Evolutionary conservation across 2,797 vertebrate genomes (phyloP).

Genomic region (Remorina albescens): DNA sequence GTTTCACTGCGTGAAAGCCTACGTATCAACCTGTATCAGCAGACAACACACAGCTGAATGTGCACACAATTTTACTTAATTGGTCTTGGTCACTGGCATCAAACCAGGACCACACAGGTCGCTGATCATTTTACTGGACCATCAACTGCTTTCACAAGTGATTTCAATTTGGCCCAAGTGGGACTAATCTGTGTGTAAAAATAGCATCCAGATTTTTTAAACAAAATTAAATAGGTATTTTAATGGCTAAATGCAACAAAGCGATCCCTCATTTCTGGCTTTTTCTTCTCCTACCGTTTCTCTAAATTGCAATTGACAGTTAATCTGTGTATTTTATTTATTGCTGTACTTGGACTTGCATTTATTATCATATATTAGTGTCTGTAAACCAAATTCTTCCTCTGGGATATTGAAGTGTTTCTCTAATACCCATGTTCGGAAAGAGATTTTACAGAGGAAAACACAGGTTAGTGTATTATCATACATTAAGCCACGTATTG

Average conservation of each 20-base stretch:
- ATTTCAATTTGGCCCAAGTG: too few relatives aligned
- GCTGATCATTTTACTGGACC: too few relatives aligned
- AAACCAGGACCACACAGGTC: too few relatives aligned
- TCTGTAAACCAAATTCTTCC: neutral
- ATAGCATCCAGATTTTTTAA: neutral
- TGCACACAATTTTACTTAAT: too few relatives aligned
- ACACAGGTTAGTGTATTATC: neutral
- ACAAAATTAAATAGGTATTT: neutral
- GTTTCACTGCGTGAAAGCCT: too few relatives aligned
- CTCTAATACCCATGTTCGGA: neutral
- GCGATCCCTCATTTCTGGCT: neutral
- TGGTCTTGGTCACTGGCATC: too few relatives aligned
- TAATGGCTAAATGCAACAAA: neutral
- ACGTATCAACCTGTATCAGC: neutral
- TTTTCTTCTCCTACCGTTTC: neutral
- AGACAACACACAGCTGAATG: neutral
- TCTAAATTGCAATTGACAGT: neutral
- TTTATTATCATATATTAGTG: constrained; percentile 11
- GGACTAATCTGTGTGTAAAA: too few relatives aligned
- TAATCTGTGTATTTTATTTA: neutral
- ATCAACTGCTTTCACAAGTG: too few relatives aligned
- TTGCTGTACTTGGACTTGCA: neutral
- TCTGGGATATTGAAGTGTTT: neutral
- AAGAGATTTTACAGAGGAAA: neutral
- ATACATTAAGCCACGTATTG: neutral